A percentile compares a stretch with the other conserved stretches of the same genome.
These are phyloP conservation scores for Bovichtus diacanthus DNA, from an alignment of 2,797 vertebrate genomes.

Conservation along the genomic window DNA sequence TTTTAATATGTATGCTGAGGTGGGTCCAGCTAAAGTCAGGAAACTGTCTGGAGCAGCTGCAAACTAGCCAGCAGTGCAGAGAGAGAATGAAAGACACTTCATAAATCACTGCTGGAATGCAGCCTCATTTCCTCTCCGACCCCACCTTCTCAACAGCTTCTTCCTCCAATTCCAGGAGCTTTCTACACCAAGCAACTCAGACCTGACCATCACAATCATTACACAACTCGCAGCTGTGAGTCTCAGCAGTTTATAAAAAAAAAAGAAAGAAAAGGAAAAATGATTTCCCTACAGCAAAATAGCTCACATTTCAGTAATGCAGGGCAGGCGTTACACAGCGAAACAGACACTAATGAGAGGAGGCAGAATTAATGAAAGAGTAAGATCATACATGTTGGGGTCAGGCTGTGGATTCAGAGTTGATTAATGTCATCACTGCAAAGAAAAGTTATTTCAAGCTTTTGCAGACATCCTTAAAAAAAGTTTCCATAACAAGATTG, in stretches of 20 bases:
- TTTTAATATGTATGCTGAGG: conserved; percentile 7
- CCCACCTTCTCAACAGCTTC: conserved; percentile 70
- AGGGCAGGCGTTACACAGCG: conserved; percentile 40
- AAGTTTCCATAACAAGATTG: conserved; percentile 6
- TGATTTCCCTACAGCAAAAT: conserved; percentile 7
- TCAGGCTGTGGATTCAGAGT: background rate
- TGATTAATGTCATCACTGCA: conserved; percentile 5
- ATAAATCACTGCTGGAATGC: conserved; percentile 80
- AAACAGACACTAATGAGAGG: conserved; percentile 50
- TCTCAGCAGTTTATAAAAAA: background rate
- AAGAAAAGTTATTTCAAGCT: background rate
- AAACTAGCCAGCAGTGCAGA: conserved; percentile 46
- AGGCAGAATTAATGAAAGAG: conserved; percentile 20
- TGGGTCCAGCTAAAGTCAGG: conserved; percentile 14
- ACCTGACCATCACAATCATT: conserved; percentile 49
- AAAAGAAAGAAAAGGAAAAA: too few species aligned
- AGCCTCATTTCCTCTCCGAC: conserved; percentile 72
- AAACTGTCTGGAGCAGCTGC: conserved; percentile 60
- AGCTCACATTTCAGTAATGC: conserved; percentile 55
- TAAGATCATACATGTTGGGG: conserved; percentile 1
- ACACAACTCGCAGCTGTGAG: conserved; percentile 48
- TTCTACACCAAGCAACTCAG: conserved; percentile 40
- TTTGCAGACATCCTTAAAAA: conserved; percentile 11
- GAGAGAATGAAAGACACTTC: conserved; percentile 68
- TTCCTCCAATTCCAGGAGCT: conserved; percentile 57